Base-by-base conservation (phyloP, 2,888 invertebrate genomes). In the Xestia rhomboidea region DNA sequence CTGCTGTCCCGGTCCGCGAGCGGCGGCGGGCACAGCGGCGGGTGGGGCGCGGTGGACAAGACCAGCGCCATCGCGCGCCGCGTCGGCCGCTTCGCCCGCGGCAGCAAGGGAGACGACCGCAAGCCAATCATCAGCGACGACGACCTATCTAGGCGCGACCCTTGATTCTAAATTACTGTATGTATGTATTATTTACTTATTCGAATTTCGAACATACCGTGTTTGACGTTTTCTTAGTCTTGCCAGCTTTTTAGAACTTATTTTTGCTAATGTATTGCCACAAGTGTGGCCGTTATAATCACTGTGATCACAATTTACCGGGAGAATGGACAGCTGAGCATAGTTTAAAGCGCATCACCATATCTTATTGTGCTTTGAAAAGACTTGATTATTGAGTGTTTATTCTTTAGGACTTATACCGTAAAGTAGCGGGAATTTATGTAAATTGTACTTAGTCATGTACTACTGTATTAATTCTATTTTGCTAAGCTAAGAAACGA, bases 11-110 rank as follows among this genome's bases (percentile, higher is more conserved):
- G 95, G 0, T 94, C 95, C 0, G 94, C 91, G 21, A 95, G 96
- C 78, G 95, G 95, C 0, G 94, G 95, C 18, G 95, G 95, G 3
- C 90, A 92, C 81, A 91, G 91, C 73, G 91, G 94, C 38, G 94
- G 95, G 2, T 97, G 97, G 97, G 97, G 97, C 0, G 96, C 97
- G 0, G 96, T 96, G 2, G 96, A 96, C 82, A 96, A 95, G 86
- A 96, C 95, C 60, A 95, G 91, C 73, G 94, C 95, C 2, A 85
- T 96, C 6, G 95, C 96, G 0, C 91, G 96, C 0, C 93, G 96
- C 18, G 95, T 96, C 11, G 95, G 94, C 0, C 92, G 96, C 46
- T 91, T 96, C 76, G 95, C 94, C 0, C 92, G 94, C 30, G 94
- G 95, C 66, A 89, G 93, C 79, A 95, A 95, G 84, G 90, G 94